These are phyloP conservation scores for Blennius ocellaris DNA, from an alignment of 2,113 vertebrate species.

Conservation along the genomic window DNA sequence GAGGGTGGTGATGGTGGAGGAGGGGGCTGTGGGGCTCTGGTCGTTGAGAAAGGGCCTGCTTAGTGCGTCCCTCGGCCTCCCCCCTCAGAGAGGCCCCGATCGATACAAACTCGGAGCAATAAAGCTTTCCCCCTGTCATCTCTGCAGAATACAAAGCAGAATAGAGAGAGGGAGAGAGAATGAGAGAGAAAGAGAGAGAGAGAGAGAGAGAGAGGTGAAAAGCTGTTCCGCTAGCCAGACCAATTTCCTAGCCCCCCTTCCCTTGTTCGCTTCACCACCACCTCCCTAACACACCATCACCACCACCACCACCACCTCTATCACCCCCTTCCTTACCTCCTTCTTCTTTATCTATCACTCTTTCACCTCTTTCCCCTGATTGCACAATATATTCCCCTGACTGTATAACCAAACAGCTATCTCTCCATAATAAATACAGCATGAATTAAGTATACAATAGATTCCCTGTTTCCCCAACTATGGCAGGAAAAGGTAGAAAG, in stretches of 20 bases:
- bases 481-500: conserved; percentile 42
- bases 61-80: conserved; percentile 78
- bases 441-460: conserved; percentile 77
- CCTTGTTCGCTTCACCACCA: conserved; percentile 66
- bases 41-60: conserved; percentile 84
- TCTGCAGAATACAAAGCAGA: conserved; percentile 89
- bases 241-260: conserved; percentile 85
- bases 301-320: conserved; percentile 69
- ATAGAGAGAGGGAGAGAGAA: conserved; percentile 80
- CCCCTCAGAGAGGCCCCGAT: conserved; percentile 85
- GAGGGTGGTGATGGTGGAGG: conserved; percentile 29
- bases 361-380: conserved; percentile 54
- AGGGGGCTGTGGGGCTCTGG: conserved; percentile 61
- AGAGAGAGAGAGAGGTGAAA: conserved; percentile 85
- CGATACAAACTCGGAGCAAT: conserved; percentile 90
- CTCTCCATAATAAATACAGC: conserved; percentile 72
- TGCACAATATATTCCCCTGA: conserved; percentile 53
- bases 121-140: conserved; percentile 90
- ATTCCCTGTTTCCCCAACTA: conserved; percentile 66
- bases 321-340: conserved; percentile 64
- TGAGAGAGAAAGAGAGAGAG: conserved; percentile 68
- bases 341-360: conserved; percentile 66
- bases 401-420: conserved; percentile 56
- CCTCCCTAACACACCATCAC: conserved; percentile 67
- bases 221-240: conserved; percentile 88